Percentiles rank a stretch among this genome's conserved stretches.
Conservation (phyloP, 2,888 invertebrate species). For the Sphaeridia pumilis region DNA sequence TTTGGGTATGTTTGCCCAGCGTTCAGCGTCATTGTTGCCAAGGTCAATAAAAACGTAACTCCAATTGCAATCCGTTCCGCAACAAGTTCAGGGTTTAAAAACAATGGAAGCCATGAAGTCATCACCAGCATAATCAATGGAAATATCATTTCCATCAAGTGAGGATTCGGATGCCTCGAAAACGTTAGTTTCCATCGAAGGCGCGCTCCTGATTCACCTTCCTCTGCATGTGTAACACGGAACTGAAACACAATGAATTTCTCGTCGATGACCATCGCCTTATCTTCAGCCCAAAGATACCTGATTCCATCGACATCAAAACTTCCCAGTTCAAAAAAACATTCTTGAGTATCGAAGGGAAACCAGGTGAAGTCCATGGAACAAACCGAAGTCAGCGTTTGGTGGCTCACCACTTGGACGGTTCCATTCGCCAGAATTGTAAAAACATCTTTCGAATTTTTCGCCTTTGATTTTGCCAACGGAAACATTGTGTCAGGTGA, state of each 20-base stretch:
- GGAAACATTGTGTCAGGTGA: conserved; percentile 6
- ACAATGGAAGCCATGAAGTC: conserved; percentile 3
- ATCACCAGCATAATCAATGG: background rate
- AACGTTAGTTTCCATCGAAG: no score
- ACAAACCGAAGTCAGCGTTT: conserved; percentile 1
- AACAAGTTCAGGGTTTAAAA: background rate
- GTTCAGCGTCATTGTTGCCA: background rate
- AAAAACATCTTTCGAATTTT: background rate
- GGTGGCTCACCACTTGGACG: background rate
- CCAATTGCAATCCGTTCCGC: conserved; percentile 6
- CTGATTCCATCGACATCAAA: no score
- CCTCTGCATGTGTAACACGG: no score
- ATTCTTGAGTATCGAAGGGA: conserved; percentile 8
- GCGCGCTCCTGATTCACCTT: no score
- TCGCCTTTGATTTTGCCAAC: background rate
- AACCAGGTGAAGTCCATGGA: conserved; percentile 6
- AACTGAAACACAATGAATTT: no score
- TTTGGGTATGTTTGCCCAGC: background rate
- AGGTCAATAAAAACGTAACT: conserved; percentile 5
- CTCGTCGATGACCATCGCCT: no score
- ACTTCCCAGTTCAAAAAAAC: background rate
- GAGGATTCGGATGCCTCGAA: no score
- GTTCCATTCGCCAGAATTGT: background rate
- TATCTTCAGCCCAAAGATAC: no score
- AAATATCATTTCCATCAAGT: conserved; percentile 1